Conservation (phyloP, 1,140 invertebrate genomes). For the Eriocheir sinensis region DNA sequence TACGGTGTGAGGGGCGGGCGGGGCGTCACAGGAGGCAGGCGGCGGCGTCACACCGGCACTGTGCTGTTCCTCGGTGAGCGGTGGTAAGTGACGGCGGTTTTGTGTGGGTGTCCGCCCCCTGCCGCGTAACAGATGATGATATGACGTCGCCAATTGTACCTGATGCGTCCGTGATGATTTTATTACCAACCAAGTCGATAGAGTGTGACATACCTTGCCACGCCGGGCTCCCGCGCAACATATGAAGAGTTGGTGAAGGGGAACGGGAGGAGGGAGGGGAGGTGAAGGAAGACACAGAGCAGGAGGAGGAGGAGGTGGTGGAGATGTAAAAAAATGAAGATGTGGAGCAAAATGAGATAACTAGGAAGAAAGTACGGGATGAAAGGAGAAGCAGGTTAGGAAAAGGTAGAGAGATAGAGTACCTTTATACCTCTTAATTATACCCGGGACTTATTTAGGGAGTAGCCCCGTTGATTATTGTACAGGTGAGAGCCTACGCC, state of each 20-base stretch:
- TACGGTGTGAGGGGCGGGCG: neutral
- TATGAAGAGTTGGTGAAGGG: neutral
- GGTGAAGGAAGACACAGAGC: neutral
- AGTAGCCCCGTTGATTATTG: too few species aligned
- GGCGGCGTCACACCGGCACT: slow-evolving; percentile 17
- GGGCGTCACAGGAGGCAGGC: neutral
- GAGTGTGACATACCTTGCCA: neutral
- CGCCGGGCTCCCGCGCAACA: neutral
- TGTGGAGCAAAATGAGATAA: neutral
- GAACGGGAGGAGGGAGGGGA: neutral
- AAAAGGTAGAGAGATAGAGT: neutral
- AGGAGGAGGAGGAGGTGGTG: neutral
- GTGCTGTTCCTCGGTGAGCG: neutral
- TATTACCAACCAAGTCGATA: slow-evolving; percentile 44
- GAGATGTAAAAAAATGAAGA: neutral
- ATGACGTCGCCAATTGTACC: slow-evolving; percentile 44
- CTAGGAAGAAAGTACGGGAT: neutral
- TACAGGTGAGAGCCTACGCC: neutral
- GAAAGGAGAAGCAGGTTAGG: neutral
- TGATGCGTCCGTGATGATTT: slow-evolving; percentile 33
- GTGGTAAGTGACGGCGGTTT: slow-evolving; percentile 44
- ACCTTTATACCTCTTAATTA: neutral
- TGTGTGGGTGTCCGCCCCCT: slow-evolving; percentile 50
- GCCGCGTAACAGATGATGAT: slow-evolving; percentile 56
- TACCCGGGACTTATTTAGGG: too few species aligned